Evolutionary conservation across 2,888 invertebrate genomes (phyloP), one percentile per base, ranked within the genome.

Genomic region (Amaurobius ferox): DNA sequence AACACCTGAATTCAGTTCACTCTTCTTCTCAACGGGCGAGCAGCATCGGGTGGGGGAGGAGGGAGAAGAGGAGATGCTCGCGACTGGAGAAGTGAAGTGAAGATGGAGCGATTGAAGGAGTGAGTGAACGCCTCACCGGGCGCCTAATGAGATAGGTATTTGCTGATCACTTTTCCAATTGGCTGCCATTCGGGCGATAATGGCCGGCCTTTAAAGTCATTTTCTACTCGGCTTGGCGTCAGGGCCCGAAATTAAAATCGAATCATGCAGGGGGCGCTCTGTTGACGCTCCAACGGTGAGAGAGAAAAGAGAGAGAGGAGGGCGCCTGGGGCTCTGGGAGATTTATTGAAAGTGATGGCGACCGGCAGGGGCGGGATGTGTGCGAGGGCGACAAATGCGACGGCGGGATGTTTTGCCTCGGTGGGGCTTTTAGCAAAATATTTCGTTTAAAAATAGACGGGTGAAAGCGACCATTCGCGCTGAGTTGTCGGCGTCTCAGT

Each of bases 161-260:
- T 87, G 72, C 87, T 48, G 76, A 87, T 87, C 87, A 87, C 80
- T 86, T 86, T 85, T 88, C 86, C 88, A 88, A 88, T 88, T 88
- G 88, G 88, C 78, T 86, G 87, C 87, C 79, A 88, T 79, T 86
- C 70, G 81, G 78, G 80, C 78, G 81, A 88, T 88, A 88, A 88
- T 88, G 87, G 88, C 86, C 66, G 87, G 66, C 83, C 85, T 87
- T 87, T 83, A 87, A 87, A 78, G 85, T 79, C 71, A 83, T 87
- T 87, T 87, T 83, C 79, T 83, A 79, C 79, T 79, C 48, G 73
- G 77, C 71, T 76, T 70, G 61, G 44, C 66, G 29, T 80, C 80
- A 61, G 78, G 66, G 78, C 73, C 80, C 86, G 80, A 88, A 88
- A 88, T 88, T 88, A 88, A 88, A 88, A 88, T 88, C 88, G 86